phyloP scores from a whole-genome alignment of 2,888 invertebrate genomes.

The Poecilus cupreus region DNA sequence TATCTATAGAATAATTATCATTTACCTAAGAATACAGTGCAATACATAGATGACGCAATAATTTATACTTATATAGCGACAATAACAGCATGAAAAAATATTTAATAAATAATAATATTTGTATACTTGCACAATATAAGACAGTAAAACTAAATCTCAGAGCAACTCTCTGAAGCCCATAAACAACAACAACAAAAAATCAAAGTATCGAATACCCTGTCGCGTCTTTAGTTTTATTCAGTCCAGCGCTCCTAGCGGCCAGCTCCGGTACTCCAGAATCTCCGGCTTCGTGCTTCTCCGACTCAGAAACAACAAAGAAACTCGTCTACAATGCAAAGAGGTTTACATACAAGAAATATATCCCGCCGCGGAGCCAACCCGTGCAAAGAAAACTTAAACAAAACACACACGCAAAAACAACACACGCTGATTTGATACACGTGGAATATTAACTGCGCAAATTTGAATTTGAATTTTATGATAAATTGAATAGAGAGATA shows the following conservation, averaged over 20 bases:
- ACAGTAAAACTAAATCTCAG: too few relatives aligned
- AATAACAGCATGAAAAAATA: too few relatives aligned
- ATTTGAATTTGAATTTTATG: background rate
- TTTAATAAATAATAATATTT: too few relatives aligned
- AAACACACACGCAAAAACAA: slow-evolving; percentile 20
- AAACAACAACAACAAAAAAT: slow-evolving; percentile 15
- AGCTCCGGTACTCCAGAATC: background rate
- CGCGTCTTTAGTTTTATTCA: slow-evolving; percentile 4
- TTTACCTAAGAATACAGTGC: too few relatives aligned
- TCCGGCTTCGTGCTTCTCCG: background rate
- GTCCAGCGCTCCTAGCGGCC: background rate
- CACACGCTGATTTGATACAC: background rate
- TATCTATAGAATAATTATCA: too few relatives aligned
- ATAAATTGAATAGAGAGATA: background rate
- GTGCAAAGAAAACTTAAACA: slow-evolving; percentile 23
- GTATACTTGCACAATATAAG: too few relatives aligned
- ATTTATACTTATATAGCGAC: too few relatives aligned
- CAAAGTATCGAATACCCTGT: background rate
- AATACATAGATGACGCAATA: too few relatives aligned
- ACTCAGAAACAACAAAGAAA: slow-evolving; percentile 54
- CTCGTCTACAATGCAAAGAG: slow-evolving; percentile 44
- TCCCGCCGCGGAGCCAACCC: slow-evolving; percentile 7
- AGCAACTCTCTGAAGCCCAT: background rate
- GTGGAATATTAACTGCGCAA: background rate
- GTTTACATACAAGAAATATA: slow-evolving; percentile 52